Conservation (phyloP, 2,113 vertebrate genomes). For the human (Homo sapiens) region DNA sequence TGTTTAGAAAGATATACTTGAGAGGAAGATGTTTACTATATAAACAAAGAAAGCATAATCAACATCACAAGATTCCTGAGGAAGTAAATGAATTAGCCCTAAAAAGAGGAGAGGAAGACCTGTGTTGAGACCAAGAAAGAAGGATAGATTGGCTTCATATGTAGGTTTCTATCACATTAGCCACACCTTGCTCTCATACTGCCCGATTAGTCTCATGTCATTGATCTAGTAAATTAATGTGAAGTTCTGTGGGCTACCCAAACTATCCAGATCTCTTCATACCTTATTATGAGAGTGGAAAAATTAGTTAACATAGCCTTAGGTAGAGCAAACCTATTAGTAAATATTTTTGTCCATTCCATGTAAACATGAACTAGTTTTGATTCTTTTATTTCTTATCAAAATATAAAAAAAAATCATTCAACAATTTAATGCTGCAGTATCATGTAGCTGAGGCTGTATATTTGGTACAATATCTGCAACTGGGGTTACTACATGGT, state of each 20-base stretch:
- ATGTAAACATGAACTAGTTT: not conserved
- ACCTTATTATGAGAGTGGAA: not conserved
- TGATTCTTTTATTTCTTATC: not conserved
- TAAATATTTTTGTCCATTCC: not conserved
- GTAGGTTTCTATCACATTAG: not conserved
- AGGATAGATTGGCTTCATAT: not conserved
- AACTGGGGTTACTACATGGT: not conserved
- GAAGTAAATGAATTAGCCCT: not conserved
- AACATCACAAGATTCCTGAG: not conserved
- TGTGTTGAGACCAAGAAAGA: not conserved
- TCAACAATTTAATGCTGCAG: not conserved
- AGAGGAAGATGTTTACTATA: not conserved
- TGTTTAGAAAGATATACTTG: not conserved
- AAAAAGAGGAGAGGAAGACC: not conserved
- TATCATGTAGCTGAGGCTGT: not conserved
- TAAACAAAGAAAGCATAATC: not conserved
- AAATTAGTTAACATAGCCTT: not conserved
- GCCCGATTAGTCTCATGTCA: too few relatives aligned
- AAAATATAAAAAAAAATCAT: not conserved
- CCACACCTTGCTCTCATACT: not conserved
- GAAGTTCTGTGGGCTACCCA: not conserved
- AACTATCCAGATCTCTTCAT: not conserved
- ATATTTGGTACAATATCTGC: not conserved
- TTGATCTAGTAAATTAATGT: not conserved
- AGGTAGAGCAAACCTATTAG: not conserved